Evolutionary conservation across 2,888 invertebrate species (phyloP).

Genomic region (Leptura quadrifasciata): DNA sequence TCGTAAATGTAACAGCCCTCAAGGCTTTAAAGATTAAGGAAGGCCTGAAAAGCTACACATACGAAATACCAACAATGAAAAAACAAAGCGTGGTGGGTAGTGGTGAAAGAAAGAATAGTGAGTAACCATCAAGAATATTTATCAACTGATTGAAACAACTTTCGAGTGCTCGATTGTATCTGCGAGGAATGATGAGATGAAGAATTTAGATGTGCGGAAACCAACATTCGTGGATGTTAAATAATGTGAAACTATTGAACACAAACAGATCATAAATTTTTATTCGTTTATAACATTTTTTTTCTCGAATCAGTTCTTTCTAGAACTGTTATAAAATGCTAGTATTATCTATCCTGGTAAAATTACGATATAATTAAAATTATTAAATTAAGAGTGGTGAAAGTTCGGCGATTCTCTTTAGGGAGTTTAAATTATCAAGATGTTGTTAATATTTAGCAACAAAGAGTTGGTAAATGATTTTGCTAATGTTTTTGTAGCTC

Average conservation of each 20-base stretch:
- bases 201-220: not conserved
- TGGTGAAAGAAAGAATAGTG: slow-evolving; percentile 4
- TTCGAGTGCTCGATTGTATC: not conserved
- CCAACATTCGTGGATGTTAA: not conserved
- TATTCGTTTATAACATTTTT: no score
- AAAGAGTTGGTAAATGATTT: no score
- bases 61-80: slow-evolving; percentile 10
- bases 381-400: no score
- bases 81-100: slow-evolving; percentile 10
- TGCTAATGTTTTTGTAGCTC: no score
- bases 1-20: not conserved
- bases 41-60: slow-evolving; percentile 12
- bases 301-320: no score
- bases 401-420: no score
- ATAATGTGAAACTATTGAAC: not conserved
- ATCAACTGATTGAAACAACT: not conserved
- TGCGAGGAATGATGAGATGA: not conserved
- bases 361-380: no score
- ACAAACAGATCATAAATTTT: no score
- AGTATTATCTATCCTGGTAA: no score
- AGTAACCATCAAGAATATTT: slow-evolving; percentile 6
- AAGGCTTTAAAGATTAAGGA: slow-evolving; percentile 21
- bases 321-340: no score
- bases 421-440: no score
- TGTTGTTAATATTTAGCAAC: no score